Evolutionary conservation across 2,797 vertebrate genomes (phyloP).

Genomic region (Enteromius argenteus): DNA sequence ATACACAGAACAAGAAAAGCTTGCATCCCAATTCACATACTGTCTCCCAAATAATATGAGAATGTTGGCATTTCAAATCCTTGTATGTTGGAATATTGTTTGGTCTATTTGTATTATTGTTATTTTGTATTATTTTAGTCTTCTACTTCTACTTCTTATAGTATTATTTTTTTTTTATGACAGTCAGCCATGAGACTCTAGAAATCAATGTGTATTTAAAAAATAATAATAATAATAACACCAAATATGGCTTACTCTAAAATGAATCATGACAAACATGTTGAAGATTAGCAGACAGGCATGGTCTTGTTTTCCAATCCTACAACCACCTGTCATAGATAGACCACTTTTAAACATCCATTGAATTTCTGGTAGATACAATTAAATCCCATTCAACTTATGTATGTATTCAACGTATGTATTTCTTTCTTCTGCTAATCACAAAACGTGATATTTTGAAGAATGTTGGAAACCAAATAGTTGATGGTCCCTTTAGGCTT

Average conservation of each 20-base stretch:
- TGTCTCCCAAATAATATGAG: constrained; percentile 7
- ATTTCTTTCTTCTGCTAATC: too few species aligned
- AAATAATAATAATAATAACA: not conserved
- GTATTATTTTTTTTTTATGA: not conserved
- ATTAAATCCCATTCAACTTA: not conserved
- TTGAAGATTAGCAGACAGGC: not conserved
- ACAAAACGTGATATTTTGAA: not conserved
- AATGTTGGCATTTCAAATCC: not conserved
- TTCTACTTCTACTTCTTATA: not conserved
- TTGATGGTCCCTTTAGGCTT: not conserved
- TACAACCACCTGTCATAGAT: not conserved
- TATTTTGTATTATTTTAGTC: not conserved
- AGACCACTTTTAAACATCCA: not conserved
- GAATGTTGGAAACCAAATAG: not conserved
- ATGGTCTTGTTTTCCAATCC: not conserved
- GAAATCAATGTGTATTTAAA: not conserved
- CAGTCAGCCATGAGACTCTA: not conserved
- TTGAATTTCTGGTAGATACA: not conserved
- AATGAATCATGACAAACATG: not conserved
- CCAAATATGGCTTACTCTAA: not conserved
- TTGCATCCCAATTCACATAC: not conserved
- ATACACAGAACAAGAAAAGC: constrained; percentile 29
- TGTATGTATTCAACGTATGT: too few species aligned
- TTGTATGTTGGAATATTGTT: not conserved
- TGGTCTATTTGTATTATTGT: not conserved